Percentiles rank a stretch among this genome's conserved stretches.
These are phyloP conservation scores for Chroicocephalus ridibundus DNA, from an alignment of 2,113 vertebrate species.

Conservation along the genomic window DNA sequence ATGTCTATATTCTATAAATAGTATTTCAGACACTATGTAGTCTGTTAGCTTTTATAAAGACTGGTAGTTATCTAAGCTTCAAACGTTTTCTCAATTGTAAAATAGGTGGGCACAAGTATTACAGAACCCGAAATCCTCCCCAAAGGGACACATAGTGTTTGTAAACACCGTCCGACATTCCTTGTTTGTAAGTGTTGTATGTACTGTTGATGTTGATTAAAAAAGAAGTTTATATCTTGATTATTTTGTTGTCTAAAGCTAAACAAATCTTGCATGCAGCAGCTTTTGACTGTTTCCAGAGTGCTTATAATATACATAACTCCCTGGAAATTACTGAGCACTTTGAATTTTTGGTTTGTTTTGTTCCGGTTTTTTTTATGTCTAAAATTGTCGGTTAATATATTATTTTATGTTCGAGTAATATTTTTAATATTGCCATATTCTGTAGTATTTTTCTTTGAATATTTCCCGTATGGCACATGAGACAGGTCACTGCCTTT, in stretches of 20 bases:
- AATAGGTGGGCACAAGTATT: conserved; percentile 86
- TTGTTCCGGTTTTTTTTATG: conserved; percentile 76
- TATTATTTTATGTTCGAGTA: conserved; percentile 82
- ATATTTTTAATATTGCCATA: conserved; percentile 81
- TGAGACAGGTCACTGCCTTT: conserved; percentile 77
- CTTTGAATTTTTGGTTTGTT: conserved; percentile 80
- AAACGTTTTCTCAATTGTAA: conserved; percentile 89
- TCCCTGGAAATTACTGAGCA: conserved; percentile 89
- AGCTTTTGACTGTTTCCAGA: conserved; percentile 88
- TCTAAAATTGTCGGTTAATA: conserved; percentile 87
- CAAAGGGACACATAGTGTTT: conserved; percentile 91
- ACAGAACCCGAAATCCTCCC: conserved; percentile 77
- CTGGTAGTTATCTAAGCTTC: conserved; percentile 91
- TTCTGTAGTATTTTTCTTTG: conserved; percentile 82
- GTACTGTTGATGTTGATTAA: conserved; percentile 98
- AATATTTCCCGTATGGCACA: conserved; percentile 80
- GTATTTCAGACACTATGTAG: conserved; percentile 99
- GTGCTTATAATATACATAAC: conserved; percentile 83
- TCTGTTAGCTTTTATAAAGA: conserved; percentile 99
- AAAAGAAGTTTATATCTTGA: conserved; percentile 99
- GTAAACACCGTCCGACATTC: conserved; percentile 97
- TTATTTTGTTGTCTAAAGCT: conserved; percentile 95
- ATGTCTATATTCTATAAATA: conserved; percentile 99
- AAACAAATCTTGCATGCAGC: conserved; percentile 94
- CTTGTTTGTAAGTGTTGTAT: conserved; percentile 99